Conservation (phyloP, 2,797 vertebrate genomes). For the Falco columbarius region DNA sequence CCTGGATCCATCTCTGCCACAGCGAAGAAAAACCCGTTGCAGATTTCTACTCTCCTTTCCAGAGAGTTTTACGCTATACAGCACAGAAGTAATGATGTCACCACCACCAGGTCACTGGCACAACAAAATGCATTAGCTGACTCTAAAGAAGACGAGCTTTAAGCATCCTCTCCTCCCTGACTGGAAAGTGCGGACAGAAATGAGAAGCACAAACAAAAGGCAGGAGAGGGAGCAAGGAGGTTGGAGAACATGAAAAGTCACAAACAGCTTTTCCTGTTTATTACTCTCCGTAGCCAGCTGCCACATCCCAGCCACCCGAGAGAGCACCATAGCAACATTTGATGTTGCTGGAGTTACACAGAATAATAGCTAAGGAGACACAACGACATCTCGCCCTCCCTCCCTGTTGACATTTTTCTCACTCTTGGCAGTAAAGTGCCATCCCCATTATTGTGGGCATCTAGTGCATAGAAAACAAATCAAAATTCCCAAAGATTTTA, state of each 20-base stretch:
- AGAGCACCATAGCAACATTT: conserved; percentile 79
- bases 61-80: not conserved
- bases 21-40: not conserved
- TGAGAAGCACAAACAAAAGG: not conserved
- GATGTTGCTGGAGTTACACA: conserved; percentile 53
- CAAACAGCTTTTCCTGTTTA: conserved; percentile 64
- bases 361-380: not conserved
- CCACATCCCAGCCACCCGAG: conserved; percentile 76
- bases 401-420: not conserved
- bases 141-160: not conserved
- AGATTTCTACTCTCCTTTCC: not conserved
- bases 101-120: not conserved
- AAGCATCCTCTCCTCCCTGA: not conserved
- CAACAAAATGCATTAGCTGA: not conserved
- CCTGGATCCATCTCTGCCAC: conserved; percentile 73
- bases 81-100: not conserved
- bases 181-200: not conserved
- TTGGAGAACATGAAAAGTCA: not conserved
- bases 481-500: not conserved
- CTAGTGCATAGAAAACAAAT: not conserved
- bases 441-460: not conserved
- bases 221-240: not conserved
- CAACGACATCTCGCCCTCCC: not conserved
- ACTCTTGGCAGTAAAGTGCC: not conserved
- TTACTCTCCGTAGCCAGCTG: conserved; percentile 39